phyloP scores from a whole-genome alignment of 2,888 invertebrate species.

The Mimumesa dahlbomi region DNA sequence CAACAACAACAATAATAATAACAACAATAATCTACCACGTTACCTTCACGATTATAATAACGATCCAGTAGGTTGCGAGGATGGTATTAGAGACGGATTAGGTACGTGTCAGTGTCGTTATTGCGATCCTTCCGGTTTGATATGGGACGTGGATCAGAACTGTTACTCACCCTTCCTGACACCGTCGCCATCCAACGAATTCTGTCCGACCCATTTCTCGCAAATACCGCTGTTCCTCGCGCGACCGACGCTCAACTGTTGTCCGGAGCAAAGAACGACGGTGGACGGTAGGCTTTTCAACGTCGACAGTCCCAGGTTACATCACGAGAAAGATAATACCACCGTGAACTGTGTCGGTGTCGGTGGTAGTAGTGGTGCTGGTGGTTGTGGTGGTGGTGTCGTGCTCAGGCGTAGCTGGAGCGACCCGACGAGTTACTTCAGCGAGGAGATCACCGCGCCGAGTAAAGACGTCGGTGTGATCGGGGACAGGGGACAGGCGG shows the following conservation, averaged over 20 bases:
- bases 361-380: slow-evolving; percentile 59
- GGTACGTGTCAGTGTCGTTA: slow-evolving; percentile 86
- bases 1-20: slow-evolving; percentile 21
- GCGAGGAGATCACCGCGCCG: slow-evolving; percentile 73
- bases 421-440: slow-evolving; percentile 82
- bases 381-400: slow-evolving; percentile 58
- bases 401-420: slow-evolving; percentile 84
- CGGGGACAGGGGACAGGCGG: slow-evolving; percentile 75
- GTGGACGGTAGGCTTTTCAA: slow-evolving; percentile 72
- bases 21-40: slow-evolving; percentile 28
- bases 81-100: slow-evolving; percentile 64
- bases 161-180: slow-evolving; percentile 82
- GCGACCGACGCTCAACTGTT: slow-evolving; percentile 49
- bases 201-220: slow-evolving; percentile 49
- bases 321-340: slow-evolving; percentile 45
- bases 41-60: slow-evolving; percentile 59
- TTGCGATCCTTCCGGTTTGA: slow-evolving; percentile 88
- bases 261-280: slow-evolving; percentile 65
- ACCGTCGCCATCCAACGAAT: slow-evolving; percentile 71
- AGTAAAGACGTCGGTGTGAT: slow-evolving; percentile 79
- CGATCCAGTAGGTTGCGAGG: slow-evolving; percentile 64
- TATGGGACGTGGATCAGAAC: slow-evolving; percentile 87
- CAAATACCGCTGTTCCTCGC: slow-evolving; percentile 58
- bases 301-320: slow-evolving; percentile 79
- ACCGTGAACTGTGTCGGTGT: slow-evolving; percentile 58